Percentiles rank a stretch among this genome's conserved stretches.
These are phyloP conservation scores for Lysandra bellargus DNA, from an alignment of 2,888 invertebrate genomes.

Conservation along the genomic window DNA sequence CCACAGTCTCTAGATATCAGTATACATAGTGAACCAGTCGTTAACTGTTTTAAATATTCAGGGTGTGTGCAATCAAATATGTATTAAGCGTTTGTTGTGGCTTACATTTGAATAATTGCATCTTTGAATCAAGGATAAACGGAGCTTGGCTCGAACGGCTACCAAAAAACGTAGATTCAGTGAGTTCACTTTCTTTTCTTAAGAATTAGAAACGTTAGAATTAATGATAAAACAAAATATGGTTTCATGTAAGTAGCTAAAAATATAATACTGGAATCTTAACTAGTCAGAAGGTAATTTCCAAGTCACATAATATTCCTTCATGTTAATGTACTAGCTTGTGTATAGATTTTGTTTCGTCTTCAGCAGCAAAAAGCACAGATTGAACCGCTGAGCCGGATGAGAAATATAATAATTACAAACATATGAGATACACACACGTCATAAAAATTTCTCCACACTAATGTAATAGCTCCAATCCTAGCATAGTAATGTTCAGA, in stretches of 20 bases:
- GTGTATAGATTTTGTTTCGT: background rate
- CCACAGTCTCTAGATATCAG: constrained; percentile 10
- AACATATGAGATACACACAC: constrained; percentile 15
- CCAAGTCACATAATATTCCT: background rate
- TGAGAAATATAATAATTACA: constrained; percentile 22
- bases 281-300: background rate
- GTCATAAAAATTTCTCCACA: constrained; percentile 26
- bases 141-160: constrained; percentile 40
- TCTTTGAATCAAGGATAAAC: constrained; percentile 49
- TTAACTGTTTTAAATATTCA: constrained; percentile 57
- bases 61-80: constrained; percentile 72
- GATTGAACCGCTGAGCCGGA: constrained; percentile 5
- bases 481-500: constrained; percentile 19
- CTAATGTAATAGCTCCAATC: constrained; percentile 6
- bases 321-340: background rate
- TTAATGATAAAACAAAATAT: background rate
- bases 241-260: background rate
- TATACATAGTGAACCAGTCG: constrained; percentile 47
- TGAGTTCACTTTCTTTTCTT: background rate
- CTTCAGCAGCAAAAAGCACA: constrained; percentile 18
- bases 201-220: background rate
- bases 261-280: background rate
- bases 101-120: constrained; percentile 61
- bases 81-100: constrained; percentile 65
- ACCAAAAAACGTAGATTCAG: constrained; percentile 20